A percentile compares a stretch with the other conserved stretches of the same genome.
Conservation (phyloP, 2,113 vertebrate species). For the Psephotus haematonotus region DNA sequence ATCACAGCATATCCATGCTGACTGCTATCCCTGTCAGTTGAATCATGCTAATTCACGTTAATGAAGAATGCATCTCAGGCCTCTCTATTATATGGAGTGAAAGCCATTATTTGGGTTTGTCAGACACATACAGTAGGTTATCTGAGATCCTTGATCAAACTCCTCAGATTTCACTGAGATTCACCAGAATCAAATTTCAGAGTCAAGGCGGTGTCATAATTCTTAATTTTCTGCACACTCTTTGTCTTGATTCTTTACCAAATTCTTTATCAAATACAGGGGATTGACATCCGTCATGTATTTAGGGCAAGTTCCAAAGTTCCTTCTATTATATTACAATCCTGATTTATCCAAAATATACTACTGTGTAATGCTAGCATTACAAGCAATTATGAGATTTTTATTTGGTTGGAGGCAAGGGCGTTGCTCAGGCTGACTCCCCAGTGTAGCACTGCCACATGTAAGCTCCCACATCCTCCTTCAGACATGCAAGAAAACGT, state of each 20-base stretch:
- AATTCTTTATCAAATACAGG: background rate
- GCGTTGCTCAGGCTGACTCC: background rate
- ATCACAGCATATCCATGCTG: background rate
- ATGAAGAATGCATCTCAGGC: background rate
- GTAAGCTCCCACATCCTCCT: background rate
- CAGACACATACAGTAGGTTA: background rate
- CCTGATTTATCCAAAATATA: background rate
- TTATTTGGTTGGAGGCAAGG: slow-evolving; percentile 1
- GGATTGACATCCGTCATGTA: background rate
- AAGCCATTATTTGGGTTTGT: background rate
- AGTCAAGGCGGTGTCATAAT: background rate
- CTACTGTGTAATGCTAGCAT: background rate
- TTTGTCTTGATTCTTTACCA: background rate
- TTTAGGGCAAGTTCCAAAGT: background rate
- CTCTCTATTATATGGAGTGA: background rate
- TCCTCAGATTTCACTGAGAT: background rate
- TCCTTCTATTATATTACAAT: background rate
- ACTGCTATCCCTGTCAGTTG: background rate
- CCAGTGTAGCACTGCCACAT: background rate
- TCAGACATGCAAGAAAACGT: background rate
- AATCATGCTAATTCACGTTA: background rate
- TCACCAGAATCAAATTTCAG: background rate
- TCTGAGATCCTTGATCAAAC: background rate
- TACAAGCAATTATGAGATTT: slow-evolving; percentile 20
- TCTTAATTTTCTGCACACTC: background rate